Base-by-base conservation (phyloP, 2,797 vertebrate genomes). In the Choloepus didactylus region DNA sequence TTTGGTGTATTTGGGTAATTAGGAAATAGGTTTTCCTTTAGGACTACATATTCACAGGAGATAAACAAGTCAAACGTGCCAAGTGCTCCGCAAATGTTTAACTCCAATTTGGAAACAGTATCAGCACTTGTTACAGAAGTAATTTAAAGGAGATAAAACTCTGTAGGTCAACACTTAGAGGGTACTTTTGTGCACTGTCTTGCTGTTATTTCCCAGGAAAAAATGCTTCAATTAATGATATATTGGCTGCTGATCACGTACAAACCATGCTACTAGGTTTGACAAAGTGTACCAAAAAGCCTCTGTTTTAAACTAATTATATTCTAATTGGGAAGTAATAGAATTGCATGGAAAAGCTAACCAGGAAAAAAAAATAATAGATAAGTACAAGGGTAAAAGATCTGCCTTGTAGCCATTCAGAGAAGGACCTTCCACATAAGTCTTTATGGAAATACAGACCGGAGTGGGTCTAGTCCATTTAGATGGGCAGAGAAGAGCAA, bases 41-140 rank as follows among this genome's bases (percentile, higher is more conserved):
- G 46, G 59, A 35, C n/a, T 66, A 76, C 66, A 72, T 31, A 66
- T 72, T 86, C 54, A 87, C 2, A 60, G 64, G 14, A 67, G 72
- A 87, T 92, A 80, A 94, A 67, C 21, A 92, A 95, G 44, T 76
- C 41, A 77, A 62, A 94, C 6, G 49, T 54, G 6, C 6, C 38
- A 93, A 95, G n/a, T 49, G 75, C 11, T 69, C 73, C 72, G 87
- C 21, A 72, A 70, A 92, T 92, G 56, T 93, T 90, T 91, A 95
- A 88, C 19, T 96, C 35, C 44, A 77, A 67, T 62, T 72, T 90
- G 69, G 73, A 91, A 76, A 82, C 21, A 35, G 4, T 6, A 46
- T 69, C 64, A 59, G 38, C 66, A n/a, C 3, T 62, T 27, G 31
- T 35, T 31, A 82, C 0, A 60, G 46, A 6, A 79, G 35, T 59